Conservation (phyloP, 2,797 vertebrate genomes). For the Leptoclinus maculatus region DNA sequence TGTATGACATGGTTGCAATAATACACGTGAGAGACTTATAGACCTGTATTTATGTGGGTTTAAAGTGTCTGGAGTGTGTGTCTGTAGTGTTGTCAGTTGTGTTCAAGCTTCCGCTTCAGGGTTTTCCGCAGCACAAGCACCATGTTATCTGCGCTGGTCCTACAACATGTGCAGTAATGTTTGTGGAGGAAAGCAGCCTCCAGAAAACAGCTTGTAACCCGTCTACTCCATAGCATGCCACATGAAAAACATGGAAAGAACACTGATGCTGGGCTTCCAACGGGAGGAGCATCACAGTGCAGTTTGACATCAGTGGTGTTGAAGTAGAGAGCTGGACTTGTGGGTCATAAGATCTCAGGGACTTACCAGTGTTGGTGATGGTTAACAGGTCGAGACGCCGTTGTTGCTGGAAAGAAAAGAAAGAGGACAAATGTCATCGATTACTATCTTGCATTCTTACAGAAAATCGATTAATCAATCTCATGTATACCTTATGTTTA, state of each 20-base stretch:
- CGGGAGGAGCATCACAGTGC: not conserved
- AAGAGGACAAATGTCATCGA: slow-evolving; percentile 33
- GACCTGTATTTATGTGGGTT: not conserved
- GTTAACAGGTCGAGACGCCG: slow-evolving; percentile 95
- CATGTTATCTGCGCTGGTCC: slow-evolving; percentile 1
- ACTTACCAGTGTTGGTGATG: slow-evolving; percentile 95
- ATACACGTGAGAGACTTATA: not conserved
- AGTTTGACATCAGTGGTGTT: slow-evolving; percentile 4
- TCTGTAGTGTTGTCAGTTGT: not conserved
- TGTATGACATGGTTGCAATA: not conserved
- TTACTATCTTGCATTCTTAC: not conserved
- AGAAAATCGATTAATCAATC: slow-evolving; percentile 11
- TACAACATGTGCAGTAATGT: not conserved
- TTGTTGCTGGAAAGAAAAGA: slow-evolving; percentile 91
- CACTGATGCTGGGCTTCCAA: not conserved
- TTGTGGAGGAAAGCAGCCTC: not conserved
- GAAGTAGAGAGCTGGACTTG: not conserved
- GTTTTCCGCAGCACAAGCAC: slow-evolving; percentile 17
- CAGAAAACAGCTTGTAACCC: slow-evolving; percentile 15
- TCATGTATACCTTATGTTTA: slow-evolving; percentile 6
- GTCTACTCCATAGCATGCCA: slow-evolving; percentile 21
- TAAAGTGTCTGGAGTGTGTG: not conserved
- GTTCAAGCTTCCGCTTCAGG: slow-evolving; percentile 17
- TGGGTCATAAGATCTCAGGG: slow-evolving; percentile 36
- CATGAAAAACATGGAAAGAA: slow-evolving; percentile 11